Conservation (phyloP, 2,888 invertebrate species). For the Noctua pronuba region DNA sequence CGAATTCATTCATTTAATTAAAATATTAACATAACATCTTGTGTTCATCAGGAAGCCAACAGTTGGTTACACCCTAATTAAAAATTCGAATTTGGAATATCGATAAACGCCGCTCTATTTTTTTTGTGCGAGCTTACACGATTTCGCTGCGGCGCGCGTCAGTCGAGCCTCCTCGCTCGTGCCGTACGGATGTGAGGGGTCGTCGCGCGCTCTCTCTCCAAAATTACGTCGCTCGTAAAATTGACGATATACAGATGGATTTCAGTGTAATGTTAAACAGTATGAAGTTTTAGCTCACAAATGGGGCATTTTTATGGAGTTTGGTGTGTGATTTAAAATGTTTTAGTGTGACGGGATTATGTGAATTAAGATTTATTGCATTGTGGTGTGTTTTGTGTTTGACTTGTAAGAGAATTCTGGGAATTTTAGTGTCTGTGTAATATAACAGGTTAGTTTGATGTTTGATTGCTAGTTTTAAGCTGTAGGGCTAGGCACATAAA, state of each 20-base stretch:
- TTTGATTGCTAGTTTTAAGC: constrained; percentile 50
- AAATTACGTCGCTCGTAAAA: constrained; percentile 73
- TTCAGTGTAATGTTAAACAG: constrained; percentile 72
- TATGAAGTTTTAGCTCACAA: constrained; percentile 64
- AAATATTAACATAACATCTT: constrained; percentile 23
- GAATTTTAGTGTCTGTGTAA: constrained; percentile 54
- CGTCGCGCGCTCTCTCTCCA: constrained; percentile 38
- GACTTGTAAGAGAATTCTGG: constrained; percentile 61
- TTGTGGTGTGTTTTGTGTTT: constrained; percentile 68
- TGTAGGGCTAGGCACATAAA: constrained; percentile 29
- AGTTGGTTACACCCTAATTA: constrained; percentile 64
- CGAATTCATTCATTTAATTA: constrained; percentile 26
- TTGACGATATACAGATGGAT: constrained; percentile 72
- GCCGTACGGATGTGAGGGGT: constrained; percentile 40
- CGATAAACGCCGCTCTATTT: constrained; percentile 69
- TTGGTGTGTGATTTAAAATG: constrained; percentile 71
- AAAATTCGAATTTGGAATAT: constrained; percentile 73
- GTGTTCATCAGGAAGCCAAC: constrained; percentile 50
- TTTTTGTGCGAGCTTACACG: constrained; percentile 65
- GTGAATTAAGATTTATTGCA: constrained; percentile 69
- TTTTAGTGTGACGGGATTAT: constrained; percentile 71
- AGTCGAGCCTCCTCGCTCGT: constrained; percentile 76
- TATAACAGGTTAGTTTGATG: constrained; percentile 70
- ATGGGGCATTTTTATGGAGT: constrained; percentile 68
- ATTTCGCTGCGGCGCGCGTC: constrained; percentile 66